Evolutionary conservation across 1,140 invertebrate species (phyloP), one percentile per base, ranked within the genome.

Genomic region (Galleria mellonella): DNA sequence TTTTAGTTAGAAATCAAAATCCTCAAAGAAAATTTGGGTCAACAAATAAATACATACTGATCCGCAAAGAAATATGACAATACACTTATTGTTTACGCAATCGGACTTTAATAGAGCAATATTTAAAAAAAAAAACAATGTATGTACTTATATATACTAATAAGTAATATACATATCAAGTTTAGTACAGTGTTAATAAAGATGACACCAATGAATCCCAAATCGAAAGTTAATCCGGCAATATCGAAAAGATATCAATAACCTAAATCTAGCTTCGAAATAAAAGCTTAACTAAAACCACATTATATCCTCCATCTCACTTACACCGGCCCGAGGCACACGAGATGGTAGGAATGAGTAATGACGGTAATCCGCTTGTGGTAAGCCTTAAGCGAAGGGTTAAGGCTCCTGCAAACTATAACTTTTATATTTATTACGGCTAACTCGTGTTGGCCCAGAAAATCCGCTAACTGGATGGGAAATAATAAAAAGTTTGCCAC

Each of bases 301-400:
- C 50, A 43, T 42, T 38, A 36, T 45, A 47, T 53, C 55, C 55
- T 67, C 55, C 64, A 62, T 58, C 63, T 57, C 17, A 23, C 17
- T 23, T 23, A 6, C 6, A 47, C 14, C 47, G 61, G 71, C 73
- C 51, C 41, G 53, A 37, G 74, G 72, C 69, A 47, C 48, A 73
- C 66, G 68, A 67, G 74, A 79, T 72, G 71, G 74, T 75, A 74
- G 74, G 70, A 70, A 74, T 79, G 77, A 82, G 58, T 82, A 78
- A 82, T 79, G 73, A 56, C 67, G 28, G 61, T 83, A 83, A 83
- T 83, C 79, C 75, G 73, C 77, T 78, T 79, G 77, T 65, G 77
- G 75, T 64, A 61, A 72, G 68, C 72, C 72, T 70, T 71, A 79
- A 82, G 72, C 70, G 66, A 79, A 74, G 75, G 78, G 73, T 73